These are phyloP conservation scores for Lutjanus argentimaculatus DNA, from an alignment of 2,797 vertebrate genomes.

Conservation along the genomic window DNA sequence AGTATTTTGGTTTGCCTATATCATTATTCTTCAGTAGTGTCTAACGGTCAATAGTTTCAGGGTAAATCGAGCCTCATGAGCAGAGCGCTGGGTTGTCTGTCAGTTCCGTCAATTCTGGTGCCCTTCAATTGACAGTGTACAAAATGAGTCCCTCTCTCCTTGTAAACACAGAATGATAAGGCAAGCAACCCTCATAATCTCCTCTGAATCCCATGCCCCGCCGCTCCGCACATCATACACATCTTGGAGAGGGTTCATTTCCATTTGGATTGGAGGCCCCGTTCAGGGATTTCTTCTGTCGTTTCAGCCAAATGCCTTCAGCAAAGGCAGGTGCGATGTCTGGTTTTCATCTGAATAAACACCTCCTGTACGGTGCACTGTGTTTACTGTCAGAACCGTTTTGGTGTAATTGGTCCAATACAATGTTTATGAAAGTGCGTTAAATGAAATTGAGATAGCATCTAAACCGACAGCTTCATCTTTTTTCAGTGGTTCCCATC, in stretches of 20 bases:
- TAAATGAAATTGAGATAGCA: constrained; percentile 44
- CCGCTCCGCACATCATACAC: constrained; percentile 48
- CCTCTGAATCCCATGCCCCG: constrained; percentile 48
- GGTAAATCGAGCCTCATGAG: constrained; percentile 52
- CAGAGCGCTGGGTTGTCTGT: constrained; percentile 39
- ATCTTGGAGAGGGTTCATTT: constrained; percentile 62
- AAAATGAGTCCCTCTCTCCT: constrained; percentile 56
- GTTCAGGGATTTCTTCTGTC: constrained; percentile 65
- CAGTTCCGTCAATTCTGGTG: constrained; percentile 59
- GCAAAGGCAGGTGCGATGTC: constrained; percentile 48
- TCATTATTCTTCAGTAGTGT: constrained; percentile 45
- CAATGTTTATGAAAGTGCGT: constrained; percentile 49
- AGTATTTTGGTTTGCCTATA: constrained; percentile 17
- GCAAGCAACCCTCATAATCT: constrained; percentile 69
- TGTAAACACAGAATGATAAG: constrained; percentile 76
- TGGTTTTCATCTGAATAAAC: constrained; percentile 59
- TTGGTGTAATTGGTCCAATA: constrained; percentile 43
- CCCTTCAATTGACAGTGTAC: constrained; percentile 61
- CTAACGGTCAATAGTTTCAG: constrained; percentile 60
- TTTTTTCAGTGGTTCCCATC: constrained; percentile 29
- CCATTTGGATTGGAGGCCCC: constrained; percentile 58
- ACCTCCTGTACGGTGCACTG: constrained; percentile 21
- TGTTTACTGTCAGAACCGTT: constrained; percentile 54
- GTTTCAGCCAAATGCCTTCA: constrained; percentile 60
- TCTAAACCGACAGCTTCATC: constrained; percentile 23